Conservation (phyloP, 2,113 vertebrate species). For the Phainopepla nitens region DNA sequence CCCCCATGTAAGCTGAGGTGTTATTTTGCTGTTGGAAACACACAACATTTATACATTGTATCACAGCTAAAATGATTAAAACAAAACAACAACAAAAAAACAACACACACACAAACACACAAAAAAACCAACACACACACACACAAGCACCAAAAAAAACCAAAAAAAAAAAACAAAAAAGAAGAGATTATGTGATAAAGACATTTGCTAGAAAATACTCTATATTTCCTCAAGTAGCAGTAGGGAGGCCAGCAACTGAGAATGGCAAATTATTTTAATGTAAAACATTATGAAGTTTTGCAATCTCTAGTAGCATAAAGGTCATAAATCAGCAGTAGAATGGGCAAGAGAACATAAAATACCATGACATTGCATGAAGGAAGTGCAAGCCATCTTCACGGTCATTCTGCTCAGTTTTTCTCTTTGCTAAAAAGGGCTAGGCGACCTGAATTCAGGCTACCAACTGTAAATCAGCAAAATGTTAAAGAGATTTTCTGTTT, state of each 20-base stretch:
- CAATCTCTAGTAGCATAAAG: neutral
- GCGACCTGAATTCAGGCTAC: neutral
- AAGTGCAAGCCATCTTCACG: neutral
- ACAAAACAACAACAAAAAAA: no score
- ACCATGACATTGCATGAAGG: neutral
- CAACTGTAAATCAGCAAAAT: neutral
- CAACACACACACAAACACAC: no score
- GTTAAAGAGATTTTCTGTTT: neutral
- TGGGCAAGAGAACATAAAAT: neutral
- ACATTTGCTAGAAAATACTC: neutral
- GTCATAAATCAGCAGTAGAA: neutral
- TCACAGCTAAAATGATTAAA: neutral
- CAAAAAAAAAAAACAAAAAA: no score
- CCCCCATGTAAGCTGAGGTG: neutral
- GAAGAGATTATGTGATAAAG: accelerated
- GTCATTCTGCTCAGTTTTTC: neutral
- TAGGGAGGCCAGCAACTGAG: neutral
- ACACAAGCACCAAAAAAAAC: no score
- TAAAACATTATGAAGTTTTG: neutral
- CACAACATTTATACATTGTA: neutral
- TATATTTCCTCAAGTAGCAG: neutral
- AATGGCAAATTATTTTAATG: neutral
- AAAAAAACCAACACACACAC: no score
- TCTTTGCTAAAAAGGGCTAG: neutral
- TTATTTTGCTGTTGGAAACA: neutral